These are phyloP conservation scores for Pinna nobilis DNA, from an alignment of 1,140 invertebrate species.

Conservation along the genomic window DNA sequence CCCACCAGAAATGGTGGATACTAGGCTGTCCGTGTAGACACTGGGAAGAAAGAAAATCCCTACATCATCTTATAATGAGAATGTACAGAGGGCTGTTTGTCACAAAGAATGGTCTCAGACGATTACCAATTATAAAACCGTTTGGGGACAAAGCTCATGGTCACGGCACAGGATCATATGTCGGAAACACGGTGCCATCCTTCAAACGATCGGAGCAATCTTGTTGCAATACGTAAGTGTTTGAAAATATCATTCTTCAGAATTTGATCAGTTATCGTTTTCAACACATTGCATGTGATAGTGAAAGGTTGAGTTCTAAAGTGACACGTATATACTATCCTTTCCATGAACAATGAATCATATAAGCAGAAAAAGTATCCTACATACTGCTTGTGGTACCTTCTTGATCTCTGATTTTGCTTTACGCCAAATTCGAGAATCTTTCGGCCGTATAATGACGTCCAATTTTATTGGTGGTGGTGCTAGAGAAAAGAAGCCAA, in stretches of 20 bases:
- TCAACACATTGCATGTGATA: not conserved
- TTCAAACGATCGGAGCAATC: not conserved
- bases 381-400: not conserved
- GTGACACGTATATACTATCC: not conserved
- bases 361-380: not conserved
- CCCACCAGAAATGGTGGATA: constrained; percentile 6
- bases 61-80: not conserved
- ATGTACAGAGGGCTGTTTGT: constrained; percentile 26
- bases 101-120: constrained; percentile 8
- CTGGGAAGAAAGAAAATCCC: not conserved
- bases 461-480: too few relatives aligned
- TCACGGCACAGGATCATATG: not conserved
- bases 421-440: too few relatives aligned
- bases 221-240: constrained; percentile 27
- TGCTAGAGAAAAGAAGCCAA: too few relatives aligned
- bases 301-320: not conserved
- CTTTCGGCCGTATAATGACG: too few relatives aligned
- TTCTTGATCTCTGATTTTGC: too few relatives aligned
- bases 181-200: constrained; percentile 1
- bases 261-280: too few relatives aligned
- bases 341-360: not conserved
- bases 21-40: not conserved
- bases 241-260: too few relatives aligned
- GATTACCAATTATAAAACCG: constrained; percentile 26
- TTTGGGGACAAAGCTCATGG: constrained; percentile 11